Evolutionary conservation across 1,140 invertebrate species (phyloP).

Genomic region (Ephestia elutella): DNA sequence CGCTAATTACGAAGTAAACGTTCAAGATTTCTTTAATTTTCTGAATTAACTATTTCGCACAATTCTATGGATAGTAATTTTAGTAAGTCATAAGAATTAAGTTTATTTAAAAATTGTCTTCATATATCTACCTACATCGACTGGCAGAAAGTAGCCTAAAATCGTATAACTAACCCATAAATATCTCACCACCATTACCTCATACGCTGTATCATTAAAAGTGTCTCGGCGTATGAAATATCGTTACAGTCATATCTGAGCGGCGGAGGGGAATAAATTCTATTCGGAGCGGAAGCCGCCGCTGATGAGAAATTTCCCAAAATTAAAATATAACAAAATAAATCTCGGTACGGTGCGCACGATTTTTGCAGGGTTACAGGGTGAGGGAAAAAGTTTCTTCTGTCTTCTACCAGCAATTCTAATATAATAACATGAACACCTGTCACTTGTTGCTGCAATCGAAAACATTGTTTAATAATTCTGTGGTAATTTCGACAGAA

Average conservation of each 20-base stretch:
- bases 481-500: too few species aligned
- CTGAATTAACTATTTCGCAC: too few species aligned
- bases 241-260: background rate
- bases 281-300: background rate
- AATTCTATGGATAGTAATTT: too few species aligned
- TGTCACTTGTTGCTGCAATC: too few species aligned
- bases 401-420: background rate
- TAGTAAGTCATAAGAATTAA: too few species aligned
- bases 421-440: too few species aligned
- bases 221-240: constrained; percentile 1
- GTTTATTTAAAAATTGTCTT: too few species aligned
- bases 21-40: too few species aligned
- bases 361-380: background rate
- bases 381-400: background rate
- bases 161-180: background rate
- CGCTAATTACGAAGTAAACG: too few species aligned
- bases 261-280: constrained; percentile 9
- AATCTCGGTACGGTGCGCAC: constrained; percentile 8
- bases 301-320: constrained; percentile 15
- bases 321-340: constrained; percentile 19
- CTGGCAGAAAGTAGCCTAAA: too few species aligned
- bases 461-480: too few species aligned
- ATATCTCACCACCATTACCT: background rate
- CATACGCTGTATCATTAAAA: background rate
- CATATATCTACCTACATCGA: too few species aligned